Evolutionary conservation across 2,797 vertebrate species (phyloP).

Genomic region (Sebastes minor): DNA sequence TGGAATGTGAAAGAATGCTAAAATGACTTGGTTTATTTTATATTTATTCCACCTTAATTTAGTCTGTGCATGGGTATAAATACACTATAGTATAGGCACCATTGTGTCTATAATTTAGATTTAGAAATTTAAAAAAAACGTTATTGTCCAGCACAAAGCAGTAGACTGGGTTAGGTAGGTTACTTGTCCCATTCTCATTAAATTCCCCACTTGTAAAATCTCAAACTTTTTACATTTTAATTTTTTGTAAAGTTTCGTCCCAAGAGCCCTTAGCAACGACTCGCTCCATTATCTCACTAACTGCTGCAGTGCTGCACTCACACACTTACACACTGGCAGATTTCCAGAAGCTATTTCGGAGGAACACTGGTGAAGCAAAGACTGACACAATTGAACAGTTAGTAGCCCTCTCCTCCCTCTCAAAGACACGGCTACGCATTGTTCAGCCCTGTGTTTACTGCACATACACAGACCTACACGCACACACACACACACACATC

Average conservation of each 20-base stretch:
- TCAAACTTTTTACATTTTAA: background rate
- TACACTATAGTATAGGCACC: background rate
- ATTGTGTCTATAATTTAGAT: background rate
- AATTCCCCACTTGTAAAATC: background rate
- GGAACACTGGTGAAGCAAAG: slow-evolving; percentile 22
- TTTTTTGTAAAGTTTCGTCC: background rate
- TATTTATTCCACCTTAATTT: background rate
- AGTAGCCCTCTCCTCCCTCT: slow-evolving; percentile 35
- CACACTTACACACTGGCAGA: slow-evolving; percentile 12
- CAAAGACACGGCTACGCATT: slow-evolving; percentile 47
- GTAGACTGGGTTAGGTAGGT: background rate
- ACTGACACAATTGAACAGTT: slow-evolving; percentile 39
- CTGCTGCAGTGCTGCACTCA: slow-evolving; percentile 8
- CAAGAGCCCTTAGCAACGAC: background rate
- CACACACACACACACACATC: slow-evolving; percentile 23
- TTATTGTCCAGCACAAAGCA: background rate
- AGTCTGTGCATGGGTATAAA: background rate
- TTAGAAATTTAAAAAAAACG: background rate
- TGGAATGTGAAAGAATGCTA: background rate
- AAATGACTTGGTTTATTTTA: background rate
- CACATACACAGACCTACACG: slow-evolving; percentile 31
- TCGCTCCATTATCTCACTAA: slow-evolving; percentile 16
- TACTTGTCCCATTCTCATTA: background rate
- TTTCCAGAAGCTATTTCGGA: slow-evolving; percentile 45
- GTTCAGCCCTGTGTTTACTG: slow-evolving; percentile 58